phyloP scores from a whole-genome alignment of 2,888 invertebrate genomes.

The Imbricaverruca yamaguchii region DNA sequence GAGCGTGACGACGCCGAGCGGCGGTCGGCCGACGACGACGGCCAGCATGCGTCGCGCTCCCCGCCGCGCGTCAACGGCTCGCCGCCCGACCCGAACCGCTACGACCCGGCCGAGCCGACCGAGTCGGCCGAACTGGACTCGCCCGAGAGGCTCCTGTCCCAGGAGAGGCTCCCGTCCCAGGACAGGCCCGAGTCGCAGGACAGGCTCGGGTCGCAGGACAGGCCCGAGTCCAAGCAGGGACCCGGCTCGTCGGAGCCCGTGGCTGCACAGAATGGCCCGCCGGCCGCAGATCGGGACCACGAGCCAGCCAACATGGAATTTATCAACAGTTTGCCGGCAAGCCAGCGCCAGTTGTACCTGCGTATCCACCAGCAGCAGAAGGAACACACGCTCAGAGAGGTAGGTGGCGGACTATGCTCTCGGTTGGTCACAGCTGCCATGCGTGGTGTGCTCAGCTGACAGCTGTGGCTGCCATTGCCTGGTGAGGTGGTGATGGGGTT shows the following conservation, averaged over 20 bases:
- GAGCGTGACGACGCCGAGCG: constrained; percentile 18
- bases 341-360: constrained; percentile 57
- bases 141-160: no score
- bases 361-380: constrained; percentile 59
- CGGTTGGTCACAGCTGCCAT: not conserved
- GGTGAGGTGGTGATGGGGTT: no score
- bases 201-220: no score
- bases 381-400: constrained; percentile 43
- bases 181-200: no score
- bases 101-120: not conserved
- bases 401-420: not conserved
- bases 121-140: not conserved
- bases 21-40: constrained; percentile 21
- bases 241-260: not conserved
- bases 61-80: not conserved
- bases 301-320: constrained; percentile 34
- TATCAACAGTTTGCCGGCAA: constrained; percentile 54
- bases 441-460: no score
- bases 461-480: no score
- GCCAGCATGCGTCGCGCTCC: not conserved
- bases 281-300: not conserved
- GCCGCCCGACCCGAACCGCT: no score
- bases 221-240: no score
- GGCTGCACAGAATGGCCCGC: not conserved
- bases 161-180: no score